A percentile compares a stretch with the other conserved stretches of the same genome.
phyloP scores from a whole-genome alignment of 1,140 invertebrate species.

The Chionoecetes opilio region DNA sequence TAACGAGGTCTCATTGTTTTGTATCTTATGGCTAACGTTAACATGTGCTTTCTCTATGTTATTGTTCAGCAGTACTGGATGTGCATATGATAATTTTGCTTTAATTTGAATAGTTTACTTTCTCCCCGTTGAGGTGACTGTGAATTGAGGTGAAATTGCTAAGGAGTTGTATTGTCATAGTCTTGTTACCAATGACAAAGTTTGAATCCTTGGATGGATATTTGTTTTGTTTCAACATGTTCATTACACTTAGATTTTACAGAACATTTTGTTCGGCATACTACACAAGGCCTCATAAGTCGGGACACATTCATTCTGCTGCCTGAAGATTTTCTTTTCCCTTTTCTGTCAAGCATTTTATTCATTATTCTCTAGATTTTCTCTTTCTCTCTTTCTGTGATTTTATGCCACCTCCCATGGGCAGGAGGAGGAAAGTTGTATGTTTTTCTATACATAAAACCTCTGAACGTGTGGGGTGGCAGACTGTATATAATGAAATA shows the following conservation, averaged over 20 bases:
- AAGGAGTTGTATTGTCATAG: not conserved
- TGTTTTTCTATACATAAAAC: too few species aligned
- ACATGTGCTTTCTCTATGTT: not conserved
- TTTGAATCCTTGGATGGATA: not conserved
- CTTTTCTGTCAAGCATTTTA: too few species aligned
- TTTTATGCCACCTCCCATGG: too few species aligned
- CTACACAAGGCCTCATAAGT: not conserved
- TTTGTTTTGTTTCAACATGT: not conserved
- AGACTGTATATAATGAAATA: too few species aligned
- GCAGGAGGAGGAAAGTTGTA: too few species aligned
- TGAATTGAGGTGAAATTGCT: not conserved
- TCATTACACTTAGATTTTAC: not conserved
- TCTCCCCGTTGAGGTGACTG: not conserved
- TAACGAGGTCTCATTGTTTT: not conserved
- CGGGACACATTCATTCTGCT: not conserved
- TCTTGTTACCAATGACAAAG: not conserved
- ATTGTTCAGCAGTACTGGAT: not conserved
- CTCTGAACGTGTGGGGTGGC: too few species aligned
- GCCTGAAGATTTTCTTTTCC: too few species aligned
- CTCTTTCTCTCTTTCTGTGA: too few species aligned
- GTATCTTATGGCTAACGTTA: not conserved
- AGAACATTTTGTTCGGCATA: not conserved
- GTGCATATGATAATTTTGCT: not conserved
- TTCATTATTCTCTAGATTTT: too few species aligned
- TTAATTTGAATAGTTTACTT: not conserved